phyloP scores from a whole-genome alignment of 2,888 invertebrate genomes.

The Phyto melanocephala region DNA sequence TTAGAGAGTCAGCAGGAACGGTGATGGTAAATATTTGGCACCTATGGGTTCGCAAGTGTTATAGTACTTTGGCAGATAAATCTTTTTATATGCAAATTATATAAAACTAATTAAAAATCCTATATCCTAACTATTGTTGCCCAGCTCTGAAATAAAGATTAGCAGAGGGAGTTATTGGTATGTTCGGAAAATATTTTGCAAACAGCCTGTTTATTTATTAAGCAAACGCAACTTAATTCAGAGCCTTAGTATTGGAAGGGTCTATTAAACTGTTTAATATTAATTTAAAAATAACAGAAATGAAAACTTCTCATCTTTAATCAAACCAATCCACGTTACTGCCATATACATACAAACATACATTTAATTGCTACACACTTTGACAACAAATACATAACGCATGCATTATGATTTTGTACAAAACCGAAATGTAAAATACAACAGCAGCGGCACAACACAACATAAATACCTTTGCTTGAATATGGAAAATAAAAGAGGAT shows the following conservation, averaged over 20 bases:
- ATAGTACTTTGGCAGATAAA: too few species aligned
- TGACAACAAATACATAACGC: slow-evolving; percentile 63
- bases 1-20: not conserved
- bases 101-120: not conserved
- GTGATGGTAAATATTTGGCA: slow-evolving; percentile 4
- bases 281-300: too few species aligned
- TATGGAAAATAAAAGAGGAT: slow-evolving; percentile 55
- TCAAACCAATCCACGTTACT: too few species aligned
- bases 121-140: not conserved
- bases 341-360: too few species aligned
- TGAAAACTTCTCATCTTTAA: too few species aligned
- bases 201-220: slow-evolving; percentile 25
- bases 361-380: not conserved
- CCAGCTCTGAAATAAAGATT: not conserved
- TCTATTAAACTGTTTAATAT: too few species aligned
- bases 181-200: slow-evolving; percentile 33
- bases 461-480: slow-evolving; percentile 28
- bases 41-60: too few species aligned
- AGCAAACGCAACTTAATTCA: not conserved
- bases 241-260: not conserved
- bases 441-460: not conserved
- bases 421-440: slow-evolving; percentile 62
- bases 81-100: too few species aligned
- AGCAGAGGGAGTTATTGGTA: slow-evolving; percentile 41
- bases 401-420: slow-evolving; percentile 74